These are phyloP conservation scores for Chaetodon trifasciatus DNA, from an alignment of 2,797 vertebrate species.

Conservation along the genomic window DNA sequence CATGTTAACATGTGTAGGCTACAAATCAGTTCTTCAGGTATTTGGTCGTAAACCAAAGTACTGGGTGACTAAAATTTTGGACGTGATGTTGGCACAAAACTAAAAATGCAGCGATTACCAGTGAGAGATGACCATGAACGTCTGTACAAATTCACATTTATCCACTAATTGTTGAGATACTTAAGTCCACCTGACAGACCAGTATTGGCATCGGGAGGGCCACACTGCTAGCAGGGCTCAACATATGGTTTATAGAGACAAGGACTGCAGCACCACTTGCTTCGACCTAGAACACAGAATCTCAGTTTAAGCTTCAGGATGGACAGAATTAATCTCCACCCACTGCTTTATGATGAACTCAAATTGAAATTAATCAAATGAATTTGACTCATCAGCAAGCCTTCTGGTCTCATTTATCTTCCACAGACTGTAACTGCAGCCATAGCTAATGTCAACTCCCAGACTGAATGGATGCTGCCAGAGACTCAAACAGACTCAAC, in stretches of 20 bases:
- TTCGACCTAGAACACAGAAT: neutral
- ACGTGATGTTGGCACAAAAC: too few relatives aligned
- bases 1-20: neutral
- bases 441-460: neutral
- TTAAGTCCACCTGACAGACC: neutral
- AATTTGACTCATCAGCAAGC: neutral
- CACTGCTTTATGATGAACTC: neutral
- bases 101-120: too few relatives aligned
- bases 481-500: constrained; percentile 69
- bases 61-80: too few relatives aligned
- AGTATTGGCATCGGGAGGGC: neutral
- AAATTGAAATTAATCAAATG: neutral
- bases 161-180: neutral
- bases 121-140: too few relatives aligned
- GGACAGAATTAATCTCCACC: neutral
- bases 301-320: neutral
- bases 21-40: neutral
- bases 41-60: neutral
- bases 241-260: neutral
- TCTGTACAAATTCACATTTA: too few relatives aligned
- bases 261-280: neutral
- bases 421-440: neutral
- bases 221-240: neutral
- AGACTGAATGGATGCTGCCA: neutral
- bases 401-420: neutral